Conservation (phyloP, 2,888 invertebrate genomes). For the Leucozona laternaria region DNA sequence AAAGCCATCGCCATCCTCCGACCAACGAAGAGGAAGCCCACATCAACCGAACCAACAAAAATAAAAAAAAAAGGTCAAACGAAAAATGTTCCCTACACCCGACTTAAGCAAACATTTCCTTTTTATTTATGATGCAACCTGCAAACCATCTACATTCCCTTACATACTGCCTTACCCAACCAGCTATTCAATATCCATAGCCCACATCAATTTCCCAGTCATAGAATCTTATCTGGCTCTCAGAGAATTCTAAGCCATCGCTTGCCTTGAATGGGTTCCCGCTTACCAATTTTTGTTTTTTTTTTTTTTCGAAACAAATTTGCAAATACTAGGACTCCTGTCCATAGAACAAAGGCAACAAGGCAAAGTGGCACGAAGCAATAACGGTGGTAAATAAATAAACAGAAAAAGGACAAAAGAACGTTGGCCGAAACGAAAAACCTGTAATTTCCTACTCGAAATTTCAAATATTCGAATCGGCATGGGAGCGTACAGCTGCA, state of each 20-base stretch:
- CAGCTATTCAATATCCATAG: conserved; percentile 8
- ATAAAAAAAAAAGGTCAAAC: conserved; percentile 48
- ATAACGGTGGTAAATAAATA: conserved; percentile 71
- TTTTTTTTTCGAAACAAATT: conserved; percentile 60
- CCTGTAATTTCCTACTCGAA: conserved; percentile 69
- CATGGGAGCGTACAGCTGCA: conserved; percentile 49
- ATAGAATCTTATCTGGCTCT: conserved; percentile 72
- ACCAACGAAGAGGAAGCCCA: conserved; percentile 46
- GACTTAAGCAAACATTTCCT: conserved; percentile 72
- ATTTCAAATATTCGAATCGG: conserved; percentile 63
- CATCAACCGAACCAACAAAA: conserved; percentile 24
- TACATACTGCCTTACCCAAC: neutral
- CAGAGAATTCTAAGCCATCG: conserved; percentile 57
- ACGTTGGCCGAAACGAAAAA: conserved; percentile 50
- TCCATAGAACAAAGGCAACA: conserved; percentile 58
- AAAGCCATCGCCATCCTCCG: conserved; percentile 55
- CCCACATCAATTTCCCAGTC: conserved; percentile 48
- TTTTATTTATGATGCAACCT: conserved; percentile 71
- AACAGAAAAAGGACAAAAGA: conserved; percentile 49
- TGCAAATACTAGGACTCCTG: conserved; percentile 66
- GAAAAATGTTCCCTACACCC: conserved; percentile 46
- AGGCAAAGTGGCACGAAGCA: conserved; percentile 32
- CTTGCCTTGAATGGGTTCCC: conserved; percentile 60
- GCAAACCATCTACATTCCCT: conserved; percentile 15
- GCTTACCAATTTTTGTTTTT: conserved; percentile 39